Percentiles rank a stretch among this genome's conserved stretches.
Conservation (phyloP, 2,113 vertebrate species). For the Melospiza melodia region DNA sequence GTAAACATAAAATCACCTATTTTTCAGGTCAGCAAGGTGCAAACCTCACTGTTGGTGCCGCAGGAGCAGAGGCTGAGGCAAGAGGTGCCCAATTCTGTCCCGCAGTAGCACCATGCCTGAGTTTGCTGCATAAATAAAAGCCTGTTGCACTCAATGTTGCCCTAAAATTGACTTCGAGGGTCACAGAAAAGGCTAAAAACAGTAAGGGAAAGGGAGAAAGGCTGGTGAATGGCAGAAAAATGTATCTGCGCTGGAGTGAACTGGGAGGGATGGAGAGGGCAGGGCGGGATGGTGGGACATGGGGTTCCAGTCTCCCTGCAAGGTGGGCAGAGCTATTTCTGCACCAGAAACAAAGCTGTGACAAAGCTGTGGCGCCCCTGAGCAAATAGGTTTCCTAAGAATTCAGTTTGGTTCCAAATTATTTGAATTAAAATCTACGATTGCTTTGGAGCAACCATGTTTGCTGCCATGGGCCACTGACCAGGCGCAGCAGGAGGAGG, state of each 20-base stretch:
- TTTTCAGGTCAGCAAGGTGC: not conserved
- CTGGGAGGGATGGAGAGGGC: not conserved
- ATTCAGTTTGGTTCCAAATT: too few relatives aligned
- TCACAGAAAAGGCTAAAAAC: not conserved
- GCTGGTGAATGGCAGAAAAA: not conserved
- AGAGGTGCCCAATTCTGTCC: not conserved
- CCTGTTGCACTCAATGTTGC: not conserved
- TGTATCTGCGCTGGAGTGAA: not conserved
- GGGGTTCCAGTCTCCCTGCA: not conserved
- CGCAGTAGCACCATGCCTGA: rapidly evolving
- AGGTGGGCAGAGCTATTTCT: not conserved
- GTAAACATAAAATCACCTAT: not conserved
- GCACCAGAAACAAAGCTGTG: too few relatives aligned
- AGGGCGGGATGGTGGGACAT: not conserved
- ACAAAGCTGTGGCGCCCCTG: not conserved
- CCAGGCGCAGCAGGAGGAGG: not conserved
- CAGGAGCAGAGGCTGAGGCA: not conserved
- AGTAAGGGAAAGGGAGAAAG: not conserved
- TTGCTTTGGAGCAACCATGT: rapidly evolving
- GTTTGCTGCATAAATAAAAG: not conserved
- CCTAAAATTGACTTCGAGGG: not conserved
- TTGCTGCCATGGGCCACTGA: not conserved
- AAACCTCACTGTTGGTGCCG: not conserved
- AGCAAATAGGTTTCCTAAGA: not conserved
- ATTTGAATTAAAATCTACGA: not conserved